Evolutionary conservation across 2,113 vertebrate species (phyloP).

Genomic region (Promerops cafer): DNA sequence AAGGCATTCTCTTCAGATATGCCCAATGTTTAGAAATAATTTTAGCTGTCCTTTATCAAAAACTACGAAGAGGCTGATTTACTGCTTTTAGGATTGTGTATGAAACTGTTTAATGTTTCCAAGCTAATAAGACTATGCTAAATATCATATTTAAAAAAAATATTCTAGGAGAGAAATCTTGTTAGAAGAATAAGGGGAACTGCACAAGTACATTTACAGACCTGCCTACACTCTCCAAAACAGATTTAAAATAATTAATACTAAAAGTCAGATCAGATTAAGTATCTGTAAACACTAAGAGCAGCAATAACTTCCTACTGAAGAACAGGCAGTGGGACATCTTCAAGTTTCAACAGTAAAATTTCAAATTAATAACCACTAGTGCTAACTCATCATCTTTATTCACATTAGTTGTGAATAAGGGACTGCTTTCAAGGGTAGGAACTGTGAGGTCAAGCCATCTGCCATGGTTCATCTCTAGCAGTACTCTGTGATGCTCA

Average conservation of each 20-base stretch:
- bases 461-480: not conserved
- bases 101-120: not conserved
- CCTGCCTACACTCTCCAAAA: not conserved
- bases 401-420: not conserved
- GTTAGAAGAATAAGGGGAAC: not conserved
- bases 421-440: not conserved
- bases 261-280: not conserved
- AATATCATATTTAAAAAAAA: not conserved
- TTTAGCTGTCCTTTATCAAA: slow-evolving; percentile 2
- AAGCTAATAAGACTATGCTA: not conserved
- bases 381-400: not conserved
- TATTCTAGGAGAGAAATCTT: not conserved
- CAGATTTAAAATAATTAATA: not conserved
- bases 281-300: slow-evolving; percentile 42
- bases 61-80: not conserved
- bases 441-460: not conserved
- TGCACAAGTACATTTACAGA: not conserved
- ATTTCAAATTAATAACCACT: slow-evolving; percentile 21
- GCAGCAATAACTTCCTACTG: slow-evolving; percentile 39
- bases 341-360: slow-evolving; percentile 57
- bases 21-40: not conserved
- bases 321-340: not conserved
- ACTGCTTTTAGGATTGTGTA: not conserved
- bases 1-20: not conserved
- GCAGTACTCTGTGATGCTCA: not conserved